Percentiles rank a stretch among this genome's conserved stretches.
Evolutionary conservation across 1,140 invertebrate genomes (phyloP).

Genomic region (Propsilocerus akamusi): DNA sequence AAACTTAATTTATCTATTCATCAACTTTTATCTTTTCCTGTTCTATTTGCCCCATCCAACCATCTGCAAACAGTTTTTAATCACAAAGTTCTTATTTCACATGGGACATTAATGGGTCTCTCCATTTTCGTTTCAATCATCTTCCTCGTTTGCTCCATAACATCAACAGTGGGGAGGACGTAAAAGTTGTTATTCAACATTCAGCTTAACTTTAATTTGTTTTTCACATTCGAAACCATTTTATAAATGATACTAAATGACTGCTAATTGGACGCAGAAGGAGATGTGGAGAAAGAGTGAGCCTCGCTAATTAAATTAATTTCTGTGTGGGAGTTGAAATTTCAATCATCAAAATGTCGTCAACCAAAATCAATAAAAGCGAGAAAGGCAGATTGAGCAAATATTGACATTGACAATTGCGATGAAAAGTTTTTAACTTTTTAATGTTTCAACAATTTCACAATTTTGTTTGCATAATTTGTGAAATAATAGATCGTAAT

Average conservation of each 20-base stretch:
- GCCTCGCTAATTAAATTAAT: too few relatives aligned
- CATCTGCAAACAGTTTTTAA: slow-evolving; percentile 4
- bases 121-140: background rate
- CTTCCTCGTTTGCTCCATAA: background rate
- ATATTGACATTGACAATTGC: too few relatives aligned
- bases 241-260: slow-evolving; percentile 3
- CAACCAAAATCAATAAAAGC: too few relatives aligned
- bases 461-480: too few relatives aligned
- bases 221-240: slow-evolving; percentile 3
- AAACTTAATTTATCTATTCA: slow-evolving; percentile 4
- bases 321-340: too few relatives aligned
- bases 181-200: background rate
- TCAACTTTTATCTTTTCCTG: background rate
- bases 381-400: too few relatives aligned
- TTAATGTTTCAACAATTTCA: too few relatives aligned
- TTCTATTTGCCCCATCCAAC: background rate
- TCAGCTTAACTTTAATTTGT: background rate
- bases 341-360: too few relatives aligned
- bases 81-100: background rate
- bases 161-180: background rate
- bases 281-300: background rate
- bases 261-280: background rate
- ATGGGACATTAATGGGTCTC: too few relatives aligned
- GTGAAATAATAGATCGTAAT: too few relatives aligned
- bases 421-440: too few relatives aligned